Conservation (phyloP, 2,113 vertebrate species). For the Caracal caracal region DNA sequence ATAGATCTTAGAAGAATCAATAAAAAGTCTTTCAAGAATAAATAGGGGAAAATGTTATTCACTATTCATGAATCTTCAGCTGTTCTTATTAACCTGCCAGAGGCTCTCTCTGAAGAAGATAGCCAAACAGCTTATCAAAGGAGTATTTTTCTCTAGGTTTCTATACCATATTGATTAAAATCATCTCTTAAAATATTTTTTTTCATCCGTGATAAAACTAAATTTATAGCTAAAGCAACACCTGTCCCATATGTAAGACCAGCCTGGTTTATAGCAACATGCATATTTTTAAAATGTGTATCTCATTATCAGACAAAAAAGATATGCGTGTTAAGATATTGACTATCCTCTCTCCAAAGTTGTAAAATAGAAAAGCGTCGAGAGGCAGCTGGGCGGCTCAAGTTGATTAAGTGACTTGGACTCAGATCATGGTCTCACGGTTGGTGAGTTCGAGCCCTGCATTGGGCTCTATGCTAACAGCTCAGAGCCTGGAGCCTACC, state of each 20-base stretch:
- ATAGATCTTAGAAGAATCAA: constrained; percentile 16
- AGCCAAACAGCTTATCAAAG: neutral
- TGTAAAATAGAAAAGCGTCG: neutral
- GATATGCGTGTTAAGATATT: neutral
- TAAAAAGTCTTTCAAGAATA: neutral
- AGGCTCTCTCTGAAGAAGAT: neutral
- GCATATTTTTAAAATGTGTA: neutral
- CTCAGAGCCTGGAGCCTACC: no score
- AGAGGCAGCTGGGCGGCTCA: no score
- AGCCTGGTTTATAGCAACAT: neutral
- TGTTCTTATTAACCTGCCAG: neutral
- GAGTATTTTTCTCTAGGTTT: neutral
- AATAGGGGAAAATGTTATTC: neutral
- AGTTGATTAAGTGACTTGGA: no score
- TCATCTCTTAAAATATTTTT: neutral
- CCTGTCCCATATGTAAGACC: neutral
- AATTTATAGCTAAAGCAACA: neutral
- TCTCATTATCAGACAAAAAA: constrained; percentile 1
- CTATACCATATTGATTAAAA: neutral
- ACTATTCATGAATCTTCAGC: neutral
- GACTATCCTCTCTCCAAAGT: neutral
- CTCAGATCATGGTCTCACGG: no score
- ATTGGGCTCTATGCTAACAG: no score
- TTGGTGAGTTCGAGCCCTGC: no score
- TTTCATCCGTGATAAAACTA: neutral